Evolutionary conservation across 1,140 invertebrate genomes (phyloP).

Genomic region (Sitophilus oryzae): DNA sequence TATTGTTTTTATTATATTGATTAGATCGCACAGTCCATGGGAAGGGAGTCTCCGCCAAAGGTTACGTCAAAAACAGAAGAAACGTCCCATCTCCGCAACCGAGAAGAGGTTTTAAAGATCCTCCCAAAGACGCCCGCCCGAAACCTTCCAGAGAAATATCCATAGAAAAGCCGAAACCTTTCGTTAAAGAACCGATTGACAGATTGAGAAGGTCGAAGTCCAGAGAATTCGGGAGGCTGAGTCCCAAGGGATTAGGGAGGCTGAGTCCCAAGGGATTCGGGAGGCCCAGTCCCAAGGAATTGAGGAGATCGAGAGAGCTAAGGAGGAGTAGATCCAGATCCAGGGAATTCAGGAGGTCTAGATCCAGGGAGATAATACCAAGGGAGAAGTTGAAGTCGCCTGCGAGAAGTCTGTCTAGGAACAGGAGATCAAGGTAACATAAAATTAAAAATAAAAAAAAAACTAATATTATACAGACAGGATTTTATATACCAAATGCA

Average conservation of each 20-base stretch:
- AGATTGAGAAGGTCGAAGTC: constrained; percentile 10
- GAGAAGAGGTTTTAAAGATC: neutral
- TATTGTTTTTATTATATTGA: too few relatives aligned
- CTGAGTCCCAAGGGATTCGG: too few relatives aligned
- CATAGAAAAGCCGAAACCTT: neutral
- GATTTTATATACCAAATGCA: too few relatives aligned
- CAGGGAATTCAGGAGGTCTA: neutral
- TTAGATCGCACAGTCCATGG: constrained; percentile 40
- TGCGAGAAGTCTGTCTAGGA: neutral
- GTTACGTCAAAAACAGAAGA: neutral
- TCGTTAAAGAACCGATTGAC: neutral
- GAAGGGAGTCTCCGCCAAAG: constrained; percentile 27
- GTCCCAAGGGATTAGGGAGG: too few relatives aligned
- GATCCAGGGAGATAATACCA: neutral
- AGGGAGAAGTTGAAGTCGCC: neutral
- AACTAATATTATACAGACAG: neutral
- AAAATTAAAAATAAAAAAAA: neutral
- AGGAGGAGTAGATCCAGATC: constrained; percentile 8
- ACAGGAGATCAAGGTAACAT: constrained; percentile 13
- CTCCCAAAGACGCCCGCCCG: neutral
- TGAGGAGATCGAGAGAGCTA: neutral
- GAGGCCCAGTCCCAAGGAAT: constrained; percentile 7
- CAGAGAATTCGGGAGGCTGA: too few relatives aligned
- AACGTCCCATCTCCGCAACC: neutral
- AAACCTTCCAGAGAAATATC: neutral